Percentiles rank a stretch among this genome's conserved stretches.
These are phyloP conservation scores for Oikopleura albicans DNA, from an alignment of 23 tunicate species.

Conservation along the genomic window DNA sequence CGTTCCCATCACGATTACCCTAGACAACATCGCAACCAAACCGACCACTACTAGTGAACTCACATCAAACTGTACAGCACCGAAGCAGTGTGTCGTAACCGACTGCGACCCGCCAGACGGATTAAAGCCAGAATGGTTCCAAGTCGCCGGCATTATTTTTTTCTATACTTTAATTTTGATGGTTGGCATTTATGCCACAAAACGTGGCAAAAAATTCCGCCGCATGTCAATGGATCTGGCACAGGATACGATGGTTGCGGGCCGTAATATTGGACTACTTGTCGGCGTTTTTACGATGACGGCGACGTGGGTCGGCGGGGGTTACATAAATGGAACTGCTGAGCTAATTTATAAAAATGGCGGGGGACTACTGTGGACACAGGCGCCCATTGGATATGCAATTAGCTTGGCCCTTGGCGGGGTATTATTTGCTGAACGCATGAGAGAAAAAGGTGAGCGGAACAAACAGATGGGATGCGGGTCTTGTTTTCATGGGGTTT, in stretches of 20 bases:
- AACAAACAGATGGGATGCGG: neutral
- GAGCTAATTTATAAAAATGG: conserved; percentile 35
- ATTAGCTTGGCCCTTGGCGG: conserved; percentile 31
- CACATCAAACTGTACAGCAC: too few relatives aligned
- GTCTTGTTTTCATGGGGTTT: too few relatives aligned
- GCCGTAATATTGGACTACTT: conserved; percentile 74
- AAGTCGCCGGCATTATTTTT: conserved; percentile 24
- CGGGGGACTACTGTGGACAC: conserved; percentile 38
- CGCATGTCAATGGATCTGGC: conserved; percentile 18
- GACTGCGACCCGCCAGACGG: too few relatives aligned
- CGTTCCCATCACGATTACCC: too few relatives aligned
- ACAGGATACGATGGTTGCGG: conserved; percentile 45
- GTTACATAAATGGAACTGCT: conserved; percentile 56
- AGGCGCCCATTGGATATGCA: conserved; percentile 48
- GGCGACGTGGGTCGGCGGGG: conserved; percentile 80
- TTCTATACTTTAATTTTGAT: conserved; percentile 53
- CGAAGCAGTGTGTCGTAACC: too few relatives aligned
- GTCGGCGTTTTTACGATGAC: conserved; percentile 86
- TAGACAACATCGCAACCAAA: too few relatives aligned
- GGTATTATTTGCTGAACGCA: conserved; percentile 39
- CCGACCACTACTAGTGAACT: too few relatives aligned
- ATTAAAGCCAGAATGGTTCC: neutral
- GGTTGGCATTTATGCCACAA: conserved; percentile 71
- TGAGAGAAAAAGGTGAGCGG: conserved; percentile 30
- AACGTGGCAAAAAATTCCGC: conserved; percentile 35